Base-by-base conservation (phyloP, 1,140 invertebrate genomes). In the Bombus confusus region DNA sequence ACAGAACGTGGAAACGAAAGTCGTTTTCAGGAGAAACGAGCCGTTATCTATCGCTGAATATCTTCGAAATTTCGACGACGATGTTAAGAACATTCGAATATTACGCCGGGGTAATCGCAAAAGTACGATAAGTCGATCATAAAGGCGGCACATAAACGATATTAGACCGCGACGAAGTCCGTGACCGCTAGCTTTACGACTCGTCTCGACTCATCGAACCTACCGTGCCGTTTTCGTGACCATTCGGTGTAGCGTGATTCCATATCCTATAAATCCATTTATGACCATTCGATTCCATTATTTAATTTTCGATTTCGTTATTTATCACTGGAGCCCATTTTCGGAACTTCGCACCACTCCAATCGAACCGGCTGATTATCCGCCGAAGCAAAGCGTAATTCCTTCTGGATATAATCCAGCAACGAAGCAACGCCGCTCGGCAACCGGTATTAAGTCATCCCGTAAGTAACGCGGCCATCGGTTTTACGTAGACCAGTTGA, bases 121-220 rank as follows among this genome's bases (percentile, higher is more conserved):
- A 47, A 75, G 34, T 18, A 64, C 73, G 87, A 85, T 78, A 87
- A 87, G 82, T 37, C 31, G 31, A 37, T 52, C 86, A 62, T 88
- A 88, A 87, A 87, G 82, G 66, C 73, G 47, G 59, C 72, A 72
- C 87, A 77, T 80, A 80, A 73, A 41, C 87, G 69, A 79, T 82
- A 88, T 88, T 88, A 88, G 86, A 87, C 80, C 69, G 68, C 74
- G 84, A 85, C 71, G 1, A 74, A n/a, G 52, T 39, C 31, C 73
- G 34, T 34, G 43, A n/a, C 22, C 47, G 34, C 37, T 25, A 6
- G 2, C 39, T 76, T 76, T 79, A 80, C 85, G 75, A 73, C 59
- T 39, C 34, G 43, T 71, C 39, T 77, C 66, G 71, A 62, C 28
- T 62, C 41, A 79, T 86, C 86, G 47, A 52, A 52, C 47, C 47